Evolutionary conservation across 2,888 invertebrate species (phyloP).

Genomic region (Eristalis tenax): DNA sequence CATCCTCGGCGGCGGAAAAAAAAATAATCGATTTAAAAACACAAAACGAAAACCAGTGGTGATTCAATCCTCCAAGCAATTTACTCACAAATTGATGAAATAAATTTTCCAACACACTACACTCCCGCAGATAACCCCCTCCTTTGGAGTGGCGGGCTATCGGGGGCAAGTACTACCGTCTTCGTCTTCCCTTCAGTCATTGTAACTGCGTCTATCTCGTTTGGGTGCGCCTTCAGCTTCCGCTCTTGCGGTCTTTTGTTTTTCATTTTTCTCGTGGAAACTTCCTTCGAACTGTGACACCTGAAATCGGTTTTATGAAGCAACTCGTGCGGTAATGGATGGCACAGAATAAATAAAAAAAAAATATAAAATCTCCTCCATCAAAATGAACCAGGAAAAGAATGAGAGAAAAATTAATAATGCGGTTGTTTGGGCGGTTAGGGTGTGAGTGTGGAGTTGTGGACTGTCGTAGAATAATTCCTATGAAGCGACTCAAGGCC

Average conservation of each 20-base stretch:
- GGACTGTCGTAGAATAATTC: background rate
- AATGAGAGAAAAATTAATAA: constrained; percentile 42
- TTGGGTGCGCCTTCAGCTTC: background rate
- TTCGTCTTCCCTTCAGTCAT: background rate
- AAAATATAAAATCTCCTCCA: background rate
- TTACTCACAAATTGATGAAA: constrained; percentile 81
- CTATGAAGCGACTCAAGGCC: background rate
- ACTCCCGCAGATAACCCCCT: constrained; percentile 71
- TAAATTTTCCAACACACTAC: constrained; percentile 80
- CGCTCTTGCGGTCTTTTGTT: constrained; percentile 36
- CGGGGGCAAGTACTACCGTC: no score
- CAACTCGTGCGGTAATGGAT: constrained; percentile 53
- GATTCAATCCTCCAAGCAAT: constrained; percentile 79
- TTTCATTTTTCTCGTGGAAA: constrained; percentile 43
- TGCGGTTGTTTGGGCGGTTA: constrained; percentile 19
- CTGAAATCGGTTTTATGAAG: constrained; percentile 57
- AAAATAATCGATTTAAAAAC: constrained; percentile 69
- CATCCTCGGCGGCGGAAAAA: constrained; percentile 12
- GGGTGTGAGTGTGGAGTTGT: constrained; percentile 2
- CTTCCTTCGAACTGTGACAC: constrained; percentile 58
- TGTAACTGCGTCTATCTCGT: constrained; percentile 38
- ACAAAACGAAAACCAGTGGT: constrained; percentile 70
- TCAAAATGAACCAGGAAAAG: constrained; percentile 1
- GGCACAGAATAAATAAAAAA: constrained; percentile 18
- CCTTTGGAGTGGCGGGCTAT: background rate